Conservation (phyloP, 2,797 vertebrate genomes). For the Menidia menidia region DNA sequence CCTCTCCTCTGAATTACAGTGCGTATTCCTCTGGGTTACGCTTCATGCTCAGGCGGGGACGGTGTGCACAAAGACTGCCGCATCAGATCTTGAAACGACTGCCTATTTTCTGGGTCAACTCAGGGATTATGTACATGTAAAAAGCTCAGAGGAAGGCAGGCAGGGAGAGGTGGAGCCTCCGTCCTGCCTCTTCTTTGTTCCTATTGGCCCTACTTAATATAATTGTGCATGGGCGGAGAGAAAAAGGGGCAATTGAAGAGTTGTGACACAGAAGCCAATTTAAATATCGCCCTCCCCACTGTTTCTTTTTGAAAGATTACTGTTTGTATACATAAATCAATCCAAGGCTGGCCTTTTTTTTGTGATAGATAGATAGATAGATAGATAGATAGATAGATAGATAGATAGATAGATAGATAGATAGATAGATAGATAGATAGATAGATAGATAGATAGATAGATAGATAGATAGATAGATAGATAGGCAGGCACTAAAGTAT, state of each 20-base stretch:
- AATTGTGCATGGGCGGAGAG: constrained; percentile 81
- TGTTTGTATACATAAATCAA: constrained; percentile 6
- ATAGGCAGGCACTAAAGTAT: not conserved
- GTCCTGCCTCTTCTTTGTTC: constrained; percentile 81
- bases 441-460: constrained; percentile 44
- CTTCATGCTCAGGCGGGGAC: constrained; percentile 80
- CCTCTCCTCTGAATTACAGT: constrained; percentile 63
- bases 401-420: constrained; percentile 52
- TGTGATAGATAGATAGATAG: constrained; percentile 22
- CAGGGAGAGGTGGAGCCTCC: constrained; percentile 78
- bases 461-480: constrained; percentile 21
- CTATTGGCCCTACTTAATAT: constrained; percentile 85
- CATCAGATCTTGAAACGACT: constrained; percentile 85
- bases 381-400: constrained; percentile 42
- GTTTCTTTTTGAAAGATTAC: constrained; percentile 63
- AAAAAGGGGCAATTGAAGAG: constrained; percentile 67
- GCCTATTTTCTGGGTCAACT: constrained; percentile 87
- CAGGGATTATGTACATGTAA: constrained; percentile 86
- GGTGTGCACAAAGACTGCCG: constrained; percentile 80
- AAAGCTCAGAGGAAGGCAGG: constrained; percentile 80
- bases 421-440: constrained; percentile 50
- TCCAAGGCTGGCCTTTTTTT: not conserved
- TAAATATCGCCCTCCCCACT: constrained; percentile 72
- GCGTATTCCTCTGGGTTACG: constrained; percentile 79
- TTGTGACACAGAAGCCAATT: constrained; percentile 75